These are phyloP conservation scores for Ditylenchus weischeri DNA, from an alignment of 2,888 invertebrate genomes.

Conservation along the genomic window DNA sequence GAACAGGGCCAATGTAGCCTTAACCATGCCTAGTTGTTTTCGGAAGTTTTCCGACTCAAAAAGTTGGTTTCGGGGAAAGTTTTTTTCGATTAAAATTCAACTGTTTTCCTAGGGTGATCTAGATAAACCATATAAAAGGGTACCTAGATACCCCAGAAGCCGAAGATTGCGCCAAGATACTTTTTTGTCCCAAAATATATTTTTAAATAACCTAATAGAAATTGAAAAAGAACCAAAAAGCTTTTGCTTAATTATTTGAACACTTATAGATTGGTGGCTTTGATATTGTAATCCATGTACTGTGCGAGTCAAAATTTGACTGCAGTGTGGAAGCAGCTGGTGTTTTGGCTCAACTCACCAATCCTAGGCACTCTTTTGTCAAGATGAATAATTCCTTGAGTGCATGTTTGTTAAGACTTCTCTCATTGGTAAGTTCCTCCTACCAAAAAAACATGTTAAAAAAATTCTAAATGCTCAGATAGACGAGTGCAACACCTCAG, in stretches of 20 bases:
- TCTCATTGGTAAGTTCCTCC: slow-evolving; percentile 12
- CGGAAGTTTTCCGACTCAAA: too few species aligned
- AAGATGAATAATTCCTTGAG: slow-evolving; percentile 39
- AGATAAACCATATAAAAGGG: too few species aligned
- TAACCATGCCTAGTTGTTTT: too few species aligned
- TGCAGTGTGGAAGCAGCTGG: slow-evolving; percentile 56
- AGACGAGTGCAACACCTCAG: slow-evolving; percentile 45
- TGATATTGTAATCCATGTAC: slow-evolving; percentile 37
- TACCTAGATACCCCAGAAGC: too few species aligned
- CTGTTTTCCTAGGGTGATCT: too few species aligned
- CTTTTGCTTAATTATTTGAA: neutral
- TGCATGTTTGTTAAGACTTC: slow-evolving; percentile 28
- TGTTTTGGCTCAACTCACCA: slow-evolving; percentile 53
- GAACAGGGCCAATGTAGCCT: too few species aligned
- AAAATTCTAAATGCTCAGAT: slow-evolving; percentile 16
- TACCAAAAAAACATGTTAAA: neutral
- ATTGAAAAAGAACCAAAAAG: too few species aligned
- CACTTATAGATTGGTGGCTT: slow-evolving; percentile 46
- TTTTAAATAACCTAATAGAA: too few species aligned
- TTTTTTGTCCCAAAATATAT: too few species aligned
- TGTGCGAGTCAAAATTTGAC: slow-evolving; percentile 23
- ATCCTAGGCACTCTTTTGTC: slow-evolving; percentile 49
- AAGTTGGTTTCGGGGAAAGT: too few species aligned
- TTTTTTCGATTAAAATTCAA: too few species aligned
- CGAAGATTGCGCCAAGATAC: too few species aligned